These are phyloP conservation scores for Acestrorhynchus altus DNA, from an alignment of 2,797 vertebrate genomes.

Conservation along the genomic window DNA sequence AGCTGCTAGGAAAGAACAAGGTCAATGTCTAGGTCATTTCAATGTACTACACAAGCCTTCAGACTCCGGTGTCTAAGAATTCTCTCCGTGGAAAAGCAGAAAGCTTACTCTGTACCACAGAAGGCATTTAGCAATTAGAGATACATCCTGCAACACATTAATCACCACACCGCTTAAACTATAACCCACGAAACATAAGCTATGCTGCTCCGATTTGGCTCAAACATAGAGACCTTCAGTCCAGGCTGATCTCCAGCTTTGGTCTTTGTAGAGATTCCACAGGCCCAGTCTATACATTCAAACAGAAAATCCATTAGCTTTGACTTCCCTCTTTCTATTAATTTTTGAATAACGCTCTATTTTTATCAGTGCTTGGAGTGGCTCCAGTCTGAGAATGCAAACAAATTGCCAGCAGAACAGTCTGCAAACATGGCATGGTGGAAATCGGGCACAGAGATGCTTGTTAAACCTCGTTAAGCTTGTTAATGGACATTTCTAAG, in stretches of 20 bases:
- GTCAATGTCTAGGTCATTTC: background rate
- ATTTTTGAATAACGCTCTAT: slow-evolving; percentile 37
- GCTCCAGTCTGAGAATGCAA: slow-evolving; percentile 34
- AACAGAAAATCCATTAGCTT: slow-evolving; percentile 7
- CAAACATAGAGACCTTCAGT: background rate
- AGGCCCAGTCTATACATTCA: background rate
- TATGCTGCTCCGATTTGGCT: background rate
- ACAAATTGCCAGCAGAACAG: slow-evolving; percentile 22
- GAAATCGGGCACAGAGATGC: slow-evolving; percentile 48
- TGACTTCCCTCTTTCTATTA: slow-evolving; percentile 27
- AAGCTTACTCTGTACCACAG: too few species aligned
- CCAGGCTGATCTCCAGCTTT: background rate
- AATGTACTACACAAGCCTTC: background rate
- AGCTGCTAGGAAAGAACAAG: background rate
- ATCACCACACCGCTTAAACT: background rate
- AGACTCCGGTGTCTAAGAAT: too few species aligned
- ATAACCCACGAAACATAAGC: background rate
- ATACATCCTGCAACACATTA: background rate
- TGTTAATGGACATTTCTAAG: slow-evolving; percentile 60
- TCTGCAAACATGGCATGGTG: slow-evolving; percentile 33
- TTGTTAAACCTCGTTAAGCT: slow-evolving; percentile 60
- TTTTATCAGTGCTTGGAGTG: slow-evolving; percentile 23
- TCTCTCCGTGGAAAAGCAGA: too few species aligned
- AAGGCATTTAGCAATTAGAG: background rate
- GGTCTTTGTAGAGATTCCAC: background rate